Percentiles rank a stretch among this genome's conserved stretches.
phyloP scores from a whole-genome alignment of 2,888 invertebrate genomes.

The Pantelozetes paolii region DNA sequence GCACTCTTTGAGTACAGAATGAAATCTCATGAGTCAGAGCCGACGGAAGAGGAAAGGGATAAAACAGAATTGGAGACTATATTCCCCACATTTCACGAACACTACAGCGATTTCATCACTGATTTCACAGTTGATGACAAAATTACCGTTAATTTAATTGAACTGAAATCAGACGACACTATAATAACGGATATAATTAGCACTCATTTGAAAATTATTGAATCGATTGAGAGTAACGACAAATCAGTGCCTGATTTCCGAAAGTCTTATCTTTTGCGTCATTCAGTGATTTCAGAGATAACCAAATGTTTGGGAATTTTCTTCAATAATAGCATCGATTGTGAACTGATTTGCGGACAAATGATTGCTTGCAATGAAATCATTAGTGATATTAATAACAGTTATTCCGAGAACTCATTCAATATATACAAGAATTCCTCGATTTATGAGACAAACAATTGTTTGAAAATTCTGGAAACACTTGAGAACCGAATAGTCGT shows the following conservation, averaged over 20 bases:
- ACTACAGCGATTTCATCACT: slow-evolving; percentile 52
- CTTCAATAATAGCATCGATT: slow-evolving; percentile 44
- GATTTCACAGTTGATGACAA: slow-evolving; percentile 35
- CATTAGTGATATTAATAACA: neutral
- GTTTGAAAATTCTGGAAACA: slow-evolving; percentile 64
- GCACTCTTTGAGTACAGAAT: slow-evolving; percentile 58
- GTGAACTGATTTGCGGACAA: slow-evolving; percentile 50
- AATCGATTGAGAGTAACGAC: neutral
- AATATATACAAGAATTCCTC: slow-evolving; percentile 83
- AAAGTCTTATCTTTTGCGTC: slow-evolving; percentile 36
- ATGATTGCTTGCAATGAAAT: slow-evolving; percentile 47
- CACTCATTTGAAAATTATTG: slow-evolving; percentile 31
- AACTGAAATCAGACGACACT: slow-evolving; percentile 5
- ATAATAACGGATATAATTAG: slow-evolving; percentile 26
- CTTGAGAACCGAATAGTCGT: slow-evolving; percentile 61
- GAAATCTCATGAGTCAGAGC: slow-evolving; percentile 51
- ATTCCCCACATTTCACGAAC: slow-evolving; percentile 54
- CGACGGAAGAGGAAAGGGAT: slow-evolving; percentile 52
- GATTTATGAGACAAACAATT: slow-evolving; percentile 69
- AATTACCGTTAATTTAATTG: neutral
- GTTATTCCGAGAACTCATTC: slow-evolving; percentile 37
- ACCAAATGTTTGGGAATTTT: slow-evolving; percentile 30
- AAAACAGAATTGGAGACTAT: slow-evolving; percentile 51
- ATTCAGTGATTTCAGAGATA: slow-evolving; percentile 27
- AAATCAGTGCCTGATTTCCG: neutral